phyloP scores from a whole-genome alignment of 2,797 vertebrate genomes.

The Nyctalus aviator region DNA sequence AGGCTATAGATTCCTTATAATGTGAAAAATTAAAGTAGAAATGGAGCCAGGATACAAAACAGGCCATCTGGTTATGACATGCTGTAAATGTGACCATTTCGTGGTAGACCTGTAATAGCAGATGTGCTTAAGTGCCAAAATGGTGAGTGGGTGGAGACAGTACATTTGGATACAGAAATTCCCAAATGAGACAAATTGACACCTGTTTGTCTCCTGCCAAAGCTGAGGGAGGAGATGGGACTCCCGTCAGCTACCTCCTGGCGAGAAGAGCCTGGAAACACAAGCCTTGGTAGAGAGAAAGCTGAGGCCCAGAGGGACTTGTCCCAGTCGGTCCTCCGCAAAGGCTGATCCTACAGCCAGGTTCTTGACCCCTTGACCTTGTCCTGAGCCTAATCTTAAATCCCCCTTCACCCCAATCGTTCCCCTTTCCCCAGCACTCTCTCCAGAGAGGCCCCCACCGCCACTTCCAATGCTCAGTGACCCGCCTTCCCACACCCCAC shows the following conservation, averaged over 20 bases:
- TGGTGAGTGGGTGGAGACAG: background rate
- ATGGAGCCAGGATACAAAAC: background rate
- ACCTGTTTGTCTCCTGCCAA: background rate
- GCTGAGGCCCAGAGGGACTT: background rate
- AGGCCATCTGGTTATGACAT: slow-evolving; percentile 21
- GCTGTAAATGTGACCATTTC: background rate
- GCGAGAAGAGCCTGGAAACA: background rate
- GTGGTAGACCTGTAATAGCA: background rate
- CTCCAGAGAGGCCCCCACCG: background rate
- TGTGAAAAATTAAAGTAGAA: background rate
- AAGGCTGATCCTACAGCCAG: background rate
- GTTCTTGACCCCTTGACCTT: background rate
- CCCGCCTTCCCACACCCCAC: slow-evolving; percentile 63
- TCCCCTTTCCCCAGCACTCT: background rate
- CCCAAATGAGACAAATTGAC: background rate
- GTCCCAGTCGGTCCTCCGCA: background rate
- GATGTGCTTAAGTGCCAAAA: background rate
- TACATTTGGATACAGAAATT: background rate
- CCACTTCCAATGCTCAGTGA: background rate
- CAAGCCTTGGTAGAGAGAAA: background rate
- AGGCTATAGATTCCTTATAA: background rate
- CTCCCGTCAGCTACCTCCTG: background rate
- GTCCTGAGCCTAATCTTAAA: background rate
- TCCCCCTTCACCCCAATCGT: background rate
- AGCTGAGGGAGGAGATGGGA: background rate